Conservation (phyloP, 2,113 vertebrate species). For the Podarcis muralis region DNA sequence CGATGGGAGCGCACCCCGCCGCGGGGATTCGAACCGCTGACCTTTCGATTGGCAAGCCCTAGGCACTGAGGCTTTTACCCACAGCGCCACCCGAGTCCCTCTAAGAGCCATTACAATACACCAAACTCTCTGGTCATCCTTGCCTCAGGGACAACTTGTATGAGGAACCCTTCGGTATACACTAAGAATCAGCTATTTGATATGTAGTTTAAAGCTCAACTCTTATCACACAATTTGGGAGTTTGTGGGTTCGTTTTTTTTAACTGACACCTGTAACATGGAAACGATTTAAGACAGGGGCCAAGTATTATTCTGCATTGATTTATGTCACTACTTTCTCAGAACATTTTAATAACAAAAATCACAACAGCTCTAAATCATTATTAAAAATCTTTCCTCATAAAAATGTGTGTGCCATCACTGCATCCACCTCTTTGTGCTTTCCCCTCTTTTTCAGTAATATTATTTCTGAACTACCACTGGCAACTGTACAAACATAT, state of each 20-base stretch:
- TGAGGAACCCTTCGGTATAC: background rate
- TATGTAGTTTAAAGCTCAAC: background rate
- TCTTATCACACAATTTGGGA: background rate
- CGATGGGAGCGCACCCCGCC: too few species aligned
- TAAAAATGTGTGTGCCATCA: background rate
- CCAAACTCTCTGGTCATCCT: background rate
- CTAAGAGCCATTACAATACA: background rate
- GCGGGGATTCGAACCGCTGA: too few species aligned
- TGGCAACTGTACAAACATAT: background rate
- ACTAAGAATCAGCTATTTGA: background rate
- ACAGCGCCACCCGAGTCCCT: too few species aligned
- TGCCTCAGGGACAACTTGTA: background rate
- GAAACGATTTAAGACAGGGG: background rate
- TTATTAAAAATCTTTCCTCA: background rate
- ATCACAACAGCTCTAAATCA: background rate
- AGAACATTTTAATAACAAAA: background rate
- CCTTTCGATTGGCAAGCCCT: too few species aligned
- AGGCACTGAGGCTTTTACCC: too few species aligned
- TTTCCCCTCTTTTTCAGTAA: background rate
- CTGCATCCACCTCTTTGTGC: background rate
- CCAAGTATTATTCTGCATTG: background rate
- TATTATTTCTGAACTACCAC: background rate
- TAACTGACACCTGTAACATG: background rate
- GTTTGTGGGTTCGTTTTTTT: too few species aligned
- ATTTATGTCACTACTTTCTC: background rate